Evolutionary conservation across 2,113 vertebrate species (phyloP).

Genomic region (Charadrius vociferus): DNA sequence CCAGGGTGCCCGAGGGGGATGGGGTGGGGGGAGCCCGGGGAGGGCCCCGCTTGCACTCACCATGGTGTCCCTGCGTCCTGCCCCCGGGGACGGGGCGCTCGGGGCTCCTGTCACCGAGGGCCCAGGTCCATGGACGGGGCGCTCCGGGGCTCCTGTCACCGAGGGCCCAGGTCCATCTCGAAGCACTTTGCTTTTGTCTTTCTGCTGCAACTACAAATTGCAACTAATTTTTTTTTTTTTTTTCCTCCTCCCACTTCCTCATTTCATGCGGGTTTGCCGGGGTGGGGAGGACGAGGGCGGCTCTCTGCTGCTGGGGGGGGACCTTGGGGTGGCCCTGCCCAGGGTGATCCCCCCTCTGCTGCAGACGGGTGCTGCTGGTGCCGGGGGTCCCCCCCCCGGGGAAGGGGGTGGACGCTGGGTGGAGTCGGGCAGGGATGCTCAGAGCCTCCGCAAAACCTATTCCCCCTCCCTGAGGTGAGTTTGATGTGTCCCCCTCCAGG

Average conservation of each 20-base stretch:
- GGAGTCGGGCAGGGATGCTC: not conserved
- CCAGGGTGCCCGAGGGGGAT: not conserved
- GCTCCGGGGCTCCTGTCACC: not conserved
- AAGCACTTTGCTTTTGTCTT: not conserved
- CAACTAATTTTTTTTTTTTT: not conserved
- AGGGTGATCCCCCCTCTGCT: not conserved
- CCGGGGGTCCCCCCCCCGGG: fast-evolving
- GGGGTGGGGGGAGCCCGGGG: not conserved
- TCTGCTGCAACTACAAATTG: not conserved
- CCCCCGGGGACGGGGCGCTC: fast-evolving
- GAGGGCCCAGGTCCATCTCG: not conserved
- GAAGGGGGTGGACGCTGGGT: not conserved
- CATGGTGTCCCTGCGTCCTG: not conserved
- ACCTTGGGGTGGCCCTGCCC: not conserved
- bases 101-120: not conserved
- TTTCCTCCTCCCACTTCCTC: slow-evolving; percentile 52
- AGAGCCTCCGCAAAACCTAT: not conserved
- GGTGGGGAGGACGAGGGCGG: not conserved
- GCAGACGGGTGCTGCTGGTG: not conserved
- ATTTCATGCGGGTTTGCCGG: not conserved
- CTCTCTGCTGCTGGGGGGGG: not conserved
- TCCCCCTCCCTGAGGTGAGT: fast-evolving
- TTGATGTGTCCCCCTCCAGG: not conserved
- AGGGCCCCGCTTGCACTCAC: slow-evolving; percentile 15
- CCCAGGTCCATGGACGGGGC: not conserved